Evolutionary conservation across 2,113 vertebrate genomes (phyloP), one percentile per base, ranked within the genome.

Genomic region (Pampusana beccarii): DNA sequence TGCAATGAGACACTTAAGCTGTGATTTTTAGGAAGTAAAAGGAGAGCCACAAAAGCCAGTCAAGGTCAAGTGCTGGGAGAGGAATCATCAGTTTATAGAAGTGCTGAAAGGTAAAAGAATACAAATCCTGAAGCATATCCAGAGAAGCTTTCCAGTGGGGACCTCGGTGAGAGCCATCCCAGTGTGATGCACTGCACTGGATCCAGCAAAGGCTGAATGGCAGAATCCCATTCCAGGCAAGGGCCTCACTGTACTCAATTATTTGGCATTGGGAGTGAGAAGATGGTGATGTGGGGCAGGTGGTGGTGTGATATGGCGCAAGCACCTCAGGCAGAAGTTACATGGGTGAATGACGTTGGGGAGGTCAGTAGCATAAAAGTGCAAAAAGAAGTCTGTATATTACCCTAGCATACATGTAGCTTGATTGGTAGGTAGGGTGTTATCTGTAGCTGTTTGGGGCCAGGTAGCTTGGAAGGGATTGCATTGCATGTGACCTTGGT

Each of bases 151-250:
- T 31, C 9, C 7, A 42, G 42, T n/a, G 48, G 10, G 13, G 21
- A 44, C 19, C 16, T 11, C 54, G 11, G 2, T 40, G 40, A 74
- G 58, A 58, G 13, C 20, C 5, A 20, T 73, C 26, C 25, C 28
- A 28, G 23, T 70, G 57, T 42, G 26, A 18, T 65, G 34, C 36
- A 28, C 21, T 79, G 17, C 10, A 3, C 5, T 73, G 64, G 34
- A 78, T 46, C 38, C 64, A 80, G 51, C 25, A 60, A 67, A 69
- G 29, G 13, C 33, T 33, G 42, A 57, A 70, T 91, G 82, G 72
- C 40, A 74, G 72, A 91, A 86, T 54, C 51, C 42, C 86, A 83
- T 96, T 92, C 92, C 82, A 86, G 75, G 17, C 44, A 73, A 86
- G 64, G 67, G 67, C 79, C 60, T 92, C 85, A 56, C 50, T 10